A percentile compares a stretch with the other conserved stretches of the same genome.
Conservation (phyloP, 2,888 invertebrate genomes). For the Xestia ashworthii region DNA sequence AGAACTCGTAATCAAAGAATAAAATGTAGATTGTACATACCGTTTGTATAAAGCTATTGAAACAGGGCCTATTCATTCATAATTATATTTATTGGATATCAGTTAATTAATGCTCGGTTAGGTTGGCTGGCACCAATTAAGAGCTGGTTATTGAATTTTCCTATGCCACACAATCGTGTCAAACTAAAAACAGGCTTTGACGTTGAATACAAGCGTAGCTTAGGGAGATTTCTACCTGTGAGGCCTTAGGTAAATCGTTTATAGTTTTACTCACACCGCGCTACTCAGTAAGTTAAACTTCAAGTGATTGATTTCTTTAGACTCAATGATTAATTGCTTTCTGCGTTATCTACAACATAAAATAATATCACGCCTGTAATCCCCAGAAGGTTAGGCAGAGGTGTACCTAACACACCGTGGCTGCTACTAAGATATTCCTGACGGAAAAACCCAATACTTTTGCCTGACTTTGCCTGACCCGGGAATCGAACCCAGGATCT, state of each 20-base stretch:
- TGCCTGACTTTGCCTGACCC: too few relatives aligned
- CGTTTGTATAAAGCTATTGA: slow-evolving; percentile 10
- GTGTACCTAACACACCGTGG: too few relatives aligned
- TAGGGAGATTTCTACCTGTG: slow-evolving; percentile 24
- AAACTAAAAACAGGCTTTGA: slow-evolving; percentile 40
- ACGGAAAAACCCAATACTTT: too few relatives aligned
- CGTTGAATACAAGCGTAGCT: slow-evolving; percentile 7
- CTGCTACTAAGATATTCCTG: too few relatives aligned
- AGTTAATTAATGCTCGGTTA: slow-evolving; percentile 33
- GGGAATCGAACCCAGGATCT: too few relatives aligned
- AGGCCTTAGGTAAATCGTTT: slow-evolving; percentile 18
- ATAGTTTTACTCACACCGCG: slow-evolving; percentile 12
- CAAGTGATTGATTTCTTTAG: slow-evolving; percentile 7
- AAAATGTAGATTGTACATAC: not conserved
- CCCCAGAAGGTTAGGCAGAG: too few relatives aligned
- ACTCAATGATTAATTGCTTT: slow-evolving; percentile 22
- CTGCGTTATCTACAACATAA: not conserved
- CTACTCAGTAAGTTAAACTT: slow-evolving; percentile 10
- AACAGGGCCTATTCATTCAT: slow-evolving; percentile 23
- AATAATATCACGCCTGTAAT: too few relatives aligned
- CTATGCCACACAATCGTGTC: slow-evolving; percentile 22
- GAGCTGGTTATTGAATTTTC: slow-evolving; percentile 43
- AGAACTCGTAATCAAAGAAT: slow-evolving; percentile 17
- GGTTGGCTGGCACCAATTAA: slow-evolving; percentile 39
- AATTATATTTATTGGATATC: slow-evolving; percentile 49